Conservation (phyloP, 1,140 invertebrate genomes). For the Bombus waltoni region DNA sequence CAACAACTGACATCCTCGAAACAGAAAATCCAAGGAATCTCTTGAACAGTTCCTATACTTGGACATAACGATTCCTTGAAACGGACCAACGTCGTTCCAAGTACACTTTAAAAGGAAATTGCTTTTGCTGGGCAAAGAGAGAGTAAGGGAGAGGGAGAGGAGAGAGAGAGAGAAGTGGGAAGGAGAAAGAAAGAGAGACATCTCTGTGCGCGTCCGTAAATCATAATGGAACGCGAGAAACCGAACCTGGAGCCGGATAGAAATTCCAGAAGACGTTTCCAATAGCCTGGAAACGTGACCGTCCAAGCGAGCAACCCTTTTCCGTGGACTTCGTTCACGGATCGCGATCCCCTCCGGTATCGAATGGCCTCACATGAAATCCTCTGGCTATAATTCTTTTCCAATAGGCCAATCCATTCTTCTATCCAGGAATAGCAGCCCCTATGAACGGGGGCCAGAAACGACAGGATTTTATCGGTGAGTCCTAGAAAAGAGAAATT, state of each 20-base stretch:
- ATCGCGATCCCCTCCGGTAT: not conserved
- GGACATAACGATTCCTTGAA: not conserved
- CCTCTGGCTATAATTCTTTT: slow-evolving; percentile 51
- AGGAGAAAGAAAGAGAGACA: not conserved
- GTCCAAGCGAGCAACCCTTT: not conserved
- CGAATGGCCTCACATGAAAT: slow-evolving; percentile 5
- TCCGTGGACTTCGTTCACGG: not conserved
- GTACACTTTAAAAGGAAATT: slow-evolving; percentile 16
- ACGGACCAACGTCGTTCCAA: not conserved
- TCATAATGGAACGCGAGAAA: slow-evolving; percentile 17
- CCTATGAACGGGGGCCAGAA: not conserved
- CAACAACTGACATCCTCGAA: not conserved
- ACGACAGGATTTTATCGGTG: slow-evolving; percentile 28
- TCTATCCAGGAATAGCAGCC: slow-evolving; percentile 24
- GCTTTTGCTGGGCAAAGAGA: not conserved
- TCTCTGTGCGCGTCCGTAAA: not conserved
- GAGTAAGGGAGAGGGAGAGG: not conserved
- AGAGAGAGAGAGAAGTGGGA: not conserved
- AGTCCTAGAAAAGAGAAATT: slow-evolving; percentile 21
- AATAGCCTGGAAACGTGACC: slow-evolving; percentile 32
- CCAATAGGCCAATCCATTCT: slow-evolving; percentile 48
- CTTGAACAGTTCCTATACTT: not conserved
- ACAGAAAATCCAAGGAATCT: not conserved
- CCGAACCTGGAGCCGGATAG: not conserved
- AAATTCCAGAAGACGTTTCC: slow-evolving; percentile 18